phyloP scores from a whole-genome alignment of 2,113 vertebrate species.

The Collichthys lucidus region DNA sequence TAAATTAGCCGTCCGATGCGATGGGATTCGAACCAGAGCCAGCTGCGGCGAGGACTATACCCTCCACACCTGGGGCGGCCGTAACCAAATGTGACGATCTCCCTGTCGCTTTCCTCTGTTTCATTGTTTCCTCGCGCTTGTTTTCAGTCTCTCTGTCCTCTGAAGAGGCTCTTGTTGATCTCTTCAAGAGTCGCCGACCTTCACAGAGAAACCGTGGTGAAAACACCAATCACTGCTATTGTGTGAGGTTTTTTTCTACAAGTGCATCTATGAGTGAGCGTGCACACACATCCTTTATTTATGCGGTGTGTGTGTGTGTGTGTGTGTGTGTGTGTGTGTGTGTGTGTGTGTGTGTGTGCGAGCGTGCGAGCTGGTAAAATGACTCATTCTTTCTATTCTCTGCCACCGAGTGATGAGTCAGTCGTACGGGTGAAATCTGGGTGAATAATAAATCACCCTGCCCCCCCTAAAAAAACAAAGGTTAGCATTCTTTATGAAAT shows the following conservation, averaged over 20 bases:
- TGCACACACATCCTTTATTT: conserved; percentile 45
- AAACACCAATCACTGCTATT: conserved; percentile 23
- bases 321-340: conserved; percentile 7
- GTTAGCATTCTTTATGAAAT: conserved; percentile 1
- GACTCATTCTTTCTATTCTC: conserved; percentile 73
- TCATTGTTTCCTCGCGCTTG: neutral
- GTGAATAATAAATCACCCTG: conserved; percentile 42
- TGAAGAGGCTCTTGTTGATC: conserved; percentile 15
- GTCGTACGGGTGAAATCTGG: conserved; percentile 49
- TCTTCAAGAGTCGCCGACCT: conserved; percentile 16
- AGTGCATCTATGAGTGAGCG: conserved; percentile 18
- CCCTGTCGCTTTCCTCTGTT: neutral
- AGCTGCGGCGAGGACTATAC: no score
- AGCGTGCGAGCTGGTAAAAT: conserved; percentile 54
- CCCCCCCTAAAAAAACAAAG: neutral
- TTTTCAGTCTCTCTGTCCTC: neutral
- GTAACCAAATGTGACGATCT: neutral
- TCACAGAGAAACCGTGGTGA: conserved; percentile 17
- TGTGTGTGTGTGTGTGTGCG: no score
- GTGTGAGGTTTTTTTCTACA: conserved; percentile 6
- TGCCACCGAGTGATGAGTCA: conserved; percentile 76
- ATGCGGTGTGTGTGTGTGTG: conserved; percentile 14
- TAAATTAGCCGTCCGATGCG: no score
- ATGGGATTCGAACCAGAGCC: no score
- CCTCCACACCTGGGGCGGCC: no score